Conservation (phyloP, 2,888 invertebrate genomes). For the Cerastis leucographa region DNA sequence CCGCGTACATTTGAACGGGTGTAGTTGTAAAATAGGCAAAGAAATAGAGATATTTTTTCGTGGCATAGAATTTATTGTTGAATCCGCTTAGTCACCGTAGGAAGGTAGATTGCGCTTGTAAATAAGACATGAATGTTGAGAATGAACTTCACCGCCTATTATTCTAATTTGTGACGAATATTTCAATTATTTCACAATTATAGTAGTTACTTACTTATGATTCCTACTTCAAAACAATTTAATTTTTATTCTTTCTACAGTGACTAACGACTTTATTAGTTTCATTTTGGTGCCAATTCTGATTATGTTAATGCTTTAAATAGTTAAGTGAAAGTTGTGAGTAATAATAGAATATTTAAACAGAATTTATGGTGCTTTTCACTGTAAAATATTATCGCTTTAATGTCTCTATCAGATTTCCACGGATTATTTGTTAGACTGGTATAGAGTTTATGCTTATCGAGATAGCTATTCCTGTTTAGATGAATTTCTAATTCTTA, state of each 20-base stretch:
- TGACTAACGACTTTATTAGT: conserved; percentile 65
- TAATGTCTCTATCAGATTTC: conserved; percentile 55
- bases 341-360: conserved; percentile 80
- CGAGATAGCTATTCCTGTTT: conserved; percentile 67
- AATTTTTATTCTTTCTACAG: conserved; percentile 53
- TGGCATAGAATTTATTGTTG: conserved; percentile 66
- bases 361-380: conserved; percentile 88
- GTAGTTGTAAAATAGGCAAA: conserved; percentile 49
- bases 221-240: conserved; percentile 1
- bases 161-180: conserved; percentile 26
- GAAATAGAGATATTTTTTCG: conserved; percentile 57
- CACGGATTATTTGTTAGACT: conserved; percentile 54
- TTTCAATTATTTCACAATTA: conserved; percentile 16
- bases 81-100: conserved; percentile 66
- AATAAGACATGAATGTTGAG: conserved; percentile 24
- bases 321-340: conserved; percentile 87
- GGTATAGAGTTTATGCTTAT: conserved; percentile 57
- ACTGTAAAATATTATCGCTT: conserved; percentile 68
- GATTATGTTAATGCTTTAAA: conserved; percentile 87
- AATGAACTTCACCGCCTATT: conserved; percentile 25
- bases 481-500: conserved; percentile 66
- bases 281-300: conserved; percentile 87
- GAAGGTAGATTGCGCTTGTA: conserved; percentile 44
- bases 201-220: conserved; percentile 29
- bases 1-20: conserved; percentile 90